phyloP scores from a whole-genome alignment of 1,140 invertebrate genomes.

The Aphidius gifuensis region DNA sequence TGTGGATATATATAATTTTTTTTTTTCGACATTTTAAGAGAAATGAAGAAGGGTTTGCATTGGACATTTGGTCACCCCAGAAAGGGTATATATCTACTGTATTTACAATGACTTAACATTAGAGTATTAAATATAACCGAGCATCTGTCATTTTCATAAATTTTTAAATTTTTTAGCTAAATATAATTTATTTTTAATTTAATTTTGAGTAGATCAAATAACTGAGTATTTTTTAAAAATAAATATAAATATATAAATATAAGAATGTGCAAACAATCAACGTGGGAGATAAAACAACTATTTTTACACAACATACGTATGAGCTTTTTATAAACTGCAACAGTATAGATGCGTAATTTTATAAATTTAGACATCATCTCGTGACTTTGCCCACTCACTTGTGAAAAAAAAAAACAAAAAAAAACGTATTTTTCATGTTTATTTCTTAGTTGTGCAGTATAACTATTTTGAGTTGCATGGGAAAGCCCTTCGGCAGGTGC shows the following conservation, averaged over 20 bases:
- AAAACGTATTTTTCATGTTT: not conserved
- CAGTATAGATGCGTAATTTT: conserved; percentile 6
- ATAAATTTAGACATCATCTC: conserved; percentile 16
- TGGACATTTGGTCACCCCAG: conserved; percentile 3
- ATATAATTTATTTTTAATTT: not conserved
- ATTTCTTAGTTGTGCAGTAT: conserved; percentile 32
- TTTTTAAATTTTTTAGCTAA: conserved; percentile 6
- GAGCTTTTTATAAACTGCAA: not conserved
- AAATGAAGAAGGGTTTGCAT: conserved; percentile 12
- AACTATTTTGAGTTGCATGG: conserved; percentile 44
- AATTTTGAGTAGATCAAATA: no score
- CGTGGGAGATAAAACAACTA: conserved; percentile 40
- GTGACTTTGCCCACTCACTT: conserved; percentile 16
- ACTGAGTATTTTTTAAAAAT: not conserved
- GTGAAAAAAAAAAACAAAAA: not conserved
- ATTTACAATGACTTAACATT: not conserved
- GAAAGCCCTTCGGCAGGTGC: conserved; percentile 43
- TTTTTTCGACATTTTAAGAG: conserved; percentile 8
- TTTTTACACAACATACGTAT: conserved; percentile 34
- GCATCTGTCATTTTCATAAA: conserved; percentile 13
- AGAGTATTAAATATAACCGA: conserved; percentile 7
- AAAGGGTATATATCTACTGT: conserved; percentile 4
- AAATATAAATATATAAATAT: not conserved
- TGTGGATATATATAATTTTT: conserved; percentile 1
- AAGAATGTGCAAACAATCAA: conserved; percentile 20